Evolutionary conservation across 2,113 vertebrate species (phyloP).

Genomic region (Azemiops feae): DNA sequence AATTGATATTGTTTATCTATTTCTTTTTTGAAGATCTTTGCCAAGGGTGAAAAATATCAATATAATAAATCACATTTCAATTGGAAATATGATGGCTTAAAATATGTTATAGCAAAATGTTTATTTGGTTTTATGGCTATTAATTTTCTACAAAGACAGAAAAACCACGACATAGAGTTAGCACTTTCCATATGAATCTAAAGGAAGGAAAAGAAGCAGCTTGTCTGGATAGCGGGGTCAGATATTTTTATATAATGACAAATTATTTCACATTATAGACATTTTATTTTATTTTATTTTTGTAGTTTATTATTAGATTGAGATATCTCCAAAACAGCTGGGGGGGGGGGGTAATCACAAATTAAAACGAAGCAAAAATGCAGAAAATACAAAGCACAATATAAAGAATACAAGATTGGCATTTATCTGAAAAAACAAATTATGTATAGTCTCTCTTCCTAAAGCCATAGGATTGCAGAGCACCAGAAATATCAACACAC

Average conservation of each 20-base stretch:
- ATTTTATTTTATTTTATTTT: background rate
- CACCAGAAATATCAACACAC: background rate
- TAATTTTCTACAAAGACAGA: slow-evolving; percentile 24
- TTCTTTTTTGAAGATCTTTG: slow-evolving; percentile 49
- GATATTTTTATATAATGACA: background rate
- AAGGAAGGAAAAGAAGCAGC: background rate
- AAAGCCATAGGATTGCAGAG: background rate
- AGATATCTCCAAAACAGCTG: background rate
- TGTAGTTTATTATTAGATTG: background rate
- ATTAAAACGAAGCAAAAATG: background rate
- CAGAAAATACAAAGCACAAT: background rate
- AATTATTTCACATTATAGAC: background rate
- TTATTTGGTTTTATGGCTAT: slow-evolving; percentile 48
- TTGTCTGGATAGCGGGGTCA: background rate
- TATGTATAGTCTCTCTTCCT: background rate
- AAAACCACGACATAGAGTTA: background rate
- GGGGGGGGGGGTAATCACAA: background rate
- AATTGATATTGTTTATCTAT: slow-evolving; percentile 60
- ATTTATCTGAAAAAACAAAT: background rate
- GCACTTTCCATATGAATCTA: background rate
- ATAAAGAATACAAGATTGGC: background rate
- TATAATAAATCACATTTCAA: slow-evolving; percentile 52
- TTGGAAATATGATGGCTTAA: slow-evolving; percentile 53
- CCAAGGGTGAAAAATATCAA: slow-evolving; percentile 61
- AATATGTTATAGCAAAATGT: slow-evolving; percentile 43